Evolutionary conservation across 2,797 vertebrate genomes (phyloP), one percentile per base, ranked within the genome.

Genomic region (Stomatorhinus walkeri): DNA sequence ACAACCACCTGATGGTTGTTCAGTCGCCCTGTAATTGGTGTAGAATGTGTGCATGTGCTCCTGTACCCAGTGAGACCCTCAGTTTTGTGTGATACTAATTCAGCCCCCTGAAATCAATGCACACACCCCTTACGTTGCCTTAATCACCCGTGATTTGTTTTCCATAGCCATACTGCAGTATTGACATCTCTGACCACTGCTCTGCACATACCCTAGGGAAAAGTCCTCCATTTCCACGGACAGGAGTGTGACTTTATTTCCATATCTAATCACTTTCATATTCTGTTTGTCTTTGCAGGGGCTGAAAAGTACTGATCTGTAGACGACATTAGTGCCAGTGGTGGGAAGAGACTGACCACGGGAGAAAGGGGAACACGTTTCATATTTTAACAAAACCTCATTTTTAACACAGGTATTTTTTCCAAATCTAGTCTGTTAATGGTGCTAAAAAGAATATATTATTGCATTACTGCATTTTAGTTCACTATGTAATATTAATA

Each of bases 61-160:
- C 3, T 79, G 12, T 28, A 28, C 88, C 83, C 83, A 59, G 4
- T 49, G 51, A 28, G 90, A 86, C 12, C 84, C 54, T 85, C 76
- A 89, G 48, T 28, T 22, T 72, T 1, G 40, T 90, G 51, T 85
- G 83, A 88, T 28, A 46, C 52, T 87, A 8, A 88, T 68, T 64
- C 46, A 56, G 16, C 0, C 36, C 5, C 54, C 64, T 56, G 7
- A 2, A 79, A 64, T 88, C 88, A 87, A 90, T 87, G 43, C 10
- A 32, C 51, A 85, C 36, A 83, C 22, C 61, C 28, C 46, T 90
- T 90, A 84, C 89, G 89, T 16, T 90, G 88, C 22, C 28, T 91
- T 84, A 89, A 90, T 89, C 89, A 91, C 88, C 79, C 19, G 22
- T 87, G 90, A 68, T 85, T 88, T 90, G 88, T 91, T 89, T 72